Conservation (phyloP, 2,797 vertebrate species). For the Hippopotamyrus pictus region DNA sequence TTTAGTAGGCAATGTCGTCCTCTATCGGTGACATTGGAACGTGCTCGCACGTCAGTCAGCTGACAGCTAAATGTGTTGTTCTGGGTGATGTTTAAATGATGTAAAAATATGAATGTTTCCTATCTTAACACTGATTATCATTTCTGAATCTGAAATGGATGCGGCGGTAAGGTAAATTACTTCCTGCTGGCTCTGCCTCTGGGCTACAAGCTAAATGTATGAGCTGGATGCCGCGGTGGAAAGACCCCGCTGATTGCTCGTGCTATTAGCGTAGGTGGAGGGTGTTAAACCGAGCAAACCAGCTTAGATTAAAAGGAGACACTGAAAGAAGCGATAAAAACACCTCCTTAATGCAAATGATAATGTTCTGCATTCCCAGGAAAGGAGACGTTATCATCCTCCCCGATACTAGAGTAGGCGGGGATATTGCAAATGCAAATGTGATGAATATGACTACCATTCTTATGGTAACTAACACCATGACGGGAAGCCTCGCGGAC, state of each 20-base stretch:
- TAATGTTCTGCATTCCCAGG: neutral
- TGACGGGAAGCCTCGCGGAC: neutral
- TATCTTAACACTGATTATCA: conserved; percentile 27
- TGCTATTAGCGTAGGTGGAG: conserved; percentile 32
- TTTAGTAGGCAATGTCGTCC: conserved; percentile 58
- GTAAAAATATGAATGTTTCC: conserved; percentile 39
- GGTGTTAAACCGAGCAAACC: neutral
- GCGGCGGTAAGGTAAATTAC: neutral
- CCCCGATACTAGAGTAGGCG: neutral
- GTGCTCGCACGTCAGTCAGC: conserved; percentile 22
- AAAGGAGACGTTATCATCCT: neutral
- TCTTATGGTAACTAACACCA: conserved; percentile 1
- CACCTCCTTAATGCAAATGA: conserved; percentile 6
- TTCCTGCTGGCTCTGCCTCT: neutral
- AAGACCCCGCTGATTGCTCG: conserved; percentile 35
- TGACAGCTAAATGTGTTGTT: conserved; percentile 20
- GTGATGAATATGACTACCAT: neutral
- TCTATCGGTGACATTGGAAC: conserved; percentile 48
- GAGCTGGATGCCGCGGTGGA: neutral
- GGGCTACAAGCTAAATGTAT: neutral
- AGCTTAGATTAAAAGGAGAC: neutral
- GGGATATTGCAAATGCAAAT: neutral
- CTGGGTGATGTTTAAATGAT: conserved; percentile 35
- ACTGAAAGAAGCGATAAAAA: neutral
- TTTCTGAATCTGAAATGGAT: neutral